A percentile compares a stretch with the other conserved stretches of the same genome.
Evolutionary conservation across 2,888 invertebrate species (phyloP).

Genomic region (Malthinus flaveolus): DNA sequence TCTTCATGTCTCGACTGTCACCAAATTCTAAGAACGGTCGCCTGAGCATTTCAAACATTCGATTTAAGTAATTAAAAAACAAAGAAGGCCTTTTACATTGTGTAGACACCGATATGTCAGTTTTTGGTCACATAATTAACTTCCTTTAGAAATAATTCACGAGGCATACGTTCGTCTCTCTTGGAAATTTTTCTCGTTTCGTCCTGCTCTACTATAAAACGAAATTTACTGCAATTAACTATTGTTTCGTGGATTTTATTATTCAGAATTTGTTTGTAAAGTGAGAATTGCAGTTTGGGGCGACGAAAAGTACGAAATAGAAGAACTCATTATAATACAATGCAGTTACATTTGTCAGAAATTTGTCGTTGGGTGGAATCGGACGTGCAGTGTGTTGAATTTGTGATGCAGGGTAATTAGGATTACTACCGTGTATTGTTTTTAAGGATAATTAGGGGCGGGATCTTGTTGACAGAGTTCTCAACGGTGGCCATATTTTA

Average conservation of each 20-base stretch:
- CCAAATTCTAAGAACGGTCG: constrained; percentile 28
- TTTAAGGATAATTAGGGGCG: constrained; percentile 32
- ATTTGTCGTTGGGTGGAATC: background rate
- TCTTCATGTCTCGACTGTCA: constrained; percentile 26
- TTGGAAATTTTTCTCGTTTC: background rate
- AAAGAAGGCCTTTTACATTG: constrained; percentile 35
- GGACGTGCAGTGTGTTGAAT: constrained; percentile 15
- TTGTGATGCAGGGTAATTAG: constrained; percentile 28
- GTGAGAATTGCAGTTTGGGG: too few species aligned
- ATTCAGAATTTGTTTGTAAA: too few species aligned
- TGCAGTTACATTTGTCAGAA: background rate
- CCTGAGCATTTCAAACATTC: constrained; percentile 31
- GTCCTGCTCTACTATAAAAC: too few species aligned
- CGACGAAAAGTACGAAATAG: too few species aligned
- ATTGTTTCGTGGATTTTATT: too few species aligned
- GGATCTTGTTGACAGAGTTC: constrained; percentile 29
- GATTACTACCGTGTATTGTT: constrained; percentile 31
- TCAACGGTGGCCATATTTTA: constrained; percentile 39
- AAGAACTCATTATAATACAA: background rate
- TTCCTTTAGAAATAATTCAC: constrained; percentile 18
- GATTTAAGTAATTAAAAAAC: constrained; percentile 36
- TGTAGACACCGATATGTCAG: constrained; percentile 34
- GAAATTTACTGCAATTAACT: too few species aligned
- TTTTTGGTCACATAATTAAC: constrained; percentile 29
- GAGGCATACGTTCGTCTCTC: background rate